Percentiles rank a stretch among this genome's conserved stretches.
phyloP scores from a whole-genome alignment of 2,888 invertebrate genomes.

The Ferdinandea cuprea region DNA sequence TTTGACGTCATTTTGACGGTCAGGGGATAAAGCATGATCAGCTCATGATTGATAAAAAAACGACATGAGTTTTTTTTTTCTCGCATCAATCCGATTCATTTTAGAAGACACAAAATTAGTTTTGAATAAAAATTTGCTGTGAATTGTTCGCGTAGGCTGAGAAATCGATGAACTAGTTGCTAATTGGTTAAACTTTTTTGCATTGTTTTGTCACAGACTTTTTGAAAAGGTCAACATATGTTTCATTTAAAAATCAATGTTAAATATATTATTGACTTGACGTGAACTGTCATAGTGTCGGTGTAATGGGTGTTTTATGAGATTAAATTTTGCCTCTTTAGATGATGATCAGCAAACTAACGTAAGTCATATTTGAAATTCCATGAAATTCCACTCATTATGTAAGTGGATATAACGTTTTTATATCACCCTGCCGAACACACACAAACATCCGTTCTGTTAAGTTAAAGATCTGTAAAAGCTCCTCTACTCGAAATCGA shows the following conservation, averaged over 20 bases:
- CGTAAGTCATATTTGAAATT: no score
- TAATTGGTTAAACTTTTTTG: no score
- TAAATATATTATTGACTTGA: not conserved
- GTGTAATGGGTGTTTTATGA: no score
- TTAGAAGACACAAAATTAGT: constrained; percentile 13
- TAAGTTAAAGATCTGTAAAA: no score
- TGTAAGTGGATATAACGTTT: no score
- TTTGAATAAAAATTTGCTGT: not conserved
- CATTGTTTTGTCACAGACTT: not conserved
- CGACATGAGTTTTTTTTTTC: constrained; percentile 9
- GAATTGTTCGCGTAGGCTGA: not conserved
- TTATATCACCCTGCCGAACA: no score
- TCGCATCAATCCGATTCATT: not conserved
- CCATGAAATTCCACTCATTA: no score
- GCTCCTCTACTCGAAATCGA: no score
- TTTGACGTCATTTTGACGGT: constrained; percentile 27
- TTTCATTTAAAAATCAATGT: not conserved
- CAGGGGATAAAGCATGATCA: constrained; percentile 48
- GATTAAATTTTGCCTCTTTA: no score
- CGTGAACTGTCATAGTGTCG: not conserved
- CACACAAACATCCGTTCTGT: no score
- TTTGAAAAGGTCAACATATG: not conserved
- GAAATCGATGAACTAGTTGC: not conserved
- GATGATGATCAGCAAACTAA: no score
- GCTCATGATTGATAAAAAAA: constrained; percentile 53